These are phyloP conservation scores for Hassar affinis DNA, from an alignment of 2,113 vertebrate species.

Conservation along the genomic window DNA sequence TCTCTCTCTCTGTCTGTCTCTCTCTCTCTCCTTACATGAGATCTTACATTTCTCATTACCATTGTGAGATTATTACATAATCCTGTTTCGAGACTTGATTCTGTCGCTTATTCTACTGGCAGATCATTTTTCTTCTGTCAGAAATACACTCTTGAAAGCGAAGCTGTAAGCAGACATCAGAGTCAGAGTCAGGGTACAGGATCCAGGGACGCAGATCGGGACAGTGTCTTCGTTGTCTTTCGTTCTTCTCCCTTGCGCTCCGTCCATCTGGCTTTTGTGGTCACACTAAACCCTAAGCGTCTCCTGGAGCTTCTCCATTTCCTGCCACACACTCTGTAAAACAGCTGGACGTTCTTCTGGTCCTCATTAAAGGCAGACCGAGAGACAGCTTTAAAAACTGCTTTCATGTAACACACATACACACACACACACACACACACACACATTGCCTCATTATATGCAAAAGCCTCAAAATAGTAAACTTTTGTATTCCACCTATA, in stretches of 20 bases:
- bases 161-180: neutral
- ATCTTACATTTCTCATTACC: no score
- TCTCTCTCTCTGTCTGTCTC: no score
- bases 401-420: neutral
- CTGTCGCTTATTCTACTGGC: no score
- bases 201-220: neutral
- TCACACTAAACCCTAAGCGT: neutral
- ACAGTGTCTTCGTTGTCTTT: neutral
- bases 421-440: neutral
- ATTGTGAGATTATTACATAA: no score
- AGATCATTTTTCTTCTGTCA: no score
- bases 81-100: no score
- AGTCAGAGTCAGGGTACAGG: neutral
- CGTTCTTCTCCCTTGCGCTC: neutral
- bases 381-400: neutral
- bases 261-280: neutral
- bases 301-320: slow-evolving; percentile 2
- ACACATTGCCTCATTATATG: neutral
- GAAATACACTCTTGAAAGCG: no score
- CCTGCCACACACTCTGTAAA: slow-evolving; percentile 15
- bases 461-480: neutral
- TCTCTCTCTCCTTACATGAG: no score
- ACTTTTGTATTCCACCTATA: neutral
- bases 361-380: slow-evolving; percentile 26
- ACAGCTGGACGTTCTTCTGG: slow-evolving; percentile 19